These are phyloP conservation scores for Danionella dracula DNA, from an alignment of 2,797 vertebrate species.

Conservation along the genomic window DNA sequence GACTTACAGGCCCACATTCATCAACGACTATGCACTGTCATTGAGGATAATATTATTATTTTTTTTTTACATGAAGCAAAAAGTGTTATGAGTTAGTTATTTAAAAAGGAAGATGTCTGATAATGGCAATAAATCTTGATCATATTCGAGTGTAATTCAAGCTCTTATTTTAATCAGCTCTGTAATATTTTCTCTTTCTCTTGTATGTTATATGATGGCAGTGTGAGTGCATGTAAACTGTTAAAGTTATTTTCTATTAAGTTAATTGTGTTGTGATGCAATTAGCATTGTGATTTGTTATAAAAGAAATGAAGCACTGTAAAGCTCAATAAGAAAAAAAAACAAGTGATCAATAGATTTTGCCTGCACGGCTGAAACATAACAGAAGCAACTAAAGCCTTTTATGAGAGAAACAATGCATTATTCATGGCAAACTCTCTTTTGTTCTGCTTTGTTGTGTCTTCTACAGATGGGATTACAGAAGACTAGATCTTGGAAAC, in stretches of 20 bases:
- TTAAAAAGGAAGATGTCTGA: not conserved
- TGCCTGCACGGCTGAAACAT: conserved; percentile 72
- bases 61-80: not conserved
- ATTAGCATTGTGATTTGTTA: conserved; percentile 63
- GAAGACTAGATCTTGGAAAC: conserved; percentile 79
- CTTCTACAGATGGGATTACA: conserved; percentile 81
- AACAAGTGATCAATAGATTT: conserved; percentile 74
- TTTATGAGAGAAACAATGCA: conserved; percentile 77
- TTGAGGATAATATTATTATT: conserved; percentile 48
- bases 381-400: conserved; percentile 78
- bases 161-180: conserved; percentile 14
- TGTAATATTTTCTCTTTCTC: not conserved
- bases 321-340: conserved; percentile 48
- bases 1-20: conserved; percentile 63
- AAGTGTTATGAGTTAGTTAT: not conserved
- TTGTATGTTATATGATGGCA: conserved; percentile 44
- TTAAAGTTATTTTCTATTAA: conserved; percentile 36
- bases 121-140: not conserved
- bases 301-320: conserved; percentile 18
- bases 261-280: conserved; percentile 52
- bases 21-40: conserved; percentile 57
- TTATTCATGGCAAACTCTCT: conserved; percentile 71
- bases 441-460: conserved; percentile 76
- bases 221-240: conserved; percentile 41
- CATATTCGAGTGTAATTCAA: conserved; percentile 4